A percentile compares a stretch with the other conserved stretches of the same genome.
These are phyloP conservation scores for Sialis lutaria DNA, from an alignment of 2,888 invertebrate genomes.

Conservation along the genomic window DNA sequence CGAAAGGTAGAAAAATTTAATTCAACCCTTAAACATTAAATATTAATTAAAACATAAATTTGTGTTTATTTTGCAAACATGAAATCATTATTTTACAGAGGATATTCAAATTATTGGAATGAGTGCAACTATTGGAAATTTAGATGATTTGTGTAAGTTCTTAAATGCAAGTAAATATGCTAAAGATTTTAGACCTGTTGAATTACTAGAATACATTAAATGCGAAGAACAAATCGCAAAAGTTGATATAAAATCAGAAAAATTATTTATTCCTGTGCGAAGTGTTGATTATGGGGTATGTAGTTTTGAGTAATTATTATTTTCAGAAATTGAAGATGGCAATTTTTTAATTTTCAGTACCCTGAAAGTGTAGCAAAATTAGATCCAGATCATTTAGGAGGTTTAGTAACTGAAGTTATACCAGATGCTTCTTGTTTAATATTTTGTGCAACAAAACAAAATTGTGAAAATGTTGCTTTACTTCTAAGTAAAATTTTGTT, in stretches of 20 bases:
- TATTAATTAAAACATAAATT: constrained; percentile 4
- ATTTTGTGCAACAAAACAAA: constrained; percentile 85
- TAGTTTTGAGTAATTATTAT: background rate
- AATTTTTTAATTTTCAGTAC: constrained; percentile 31
- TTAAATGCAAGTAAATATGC: constrained; percentile 66
- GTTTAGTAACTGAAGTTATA: constrained; percentile 63
- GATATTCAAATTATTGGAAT: constrained; percentile 81
- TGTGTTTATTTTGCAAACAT: constrained; percentile 5
- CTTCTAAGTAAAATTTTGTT: constrained; percentile 28
- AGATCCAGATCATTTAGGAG: constrained; percentile 70
- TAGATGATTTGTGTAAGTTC: constrained; percentile 63
- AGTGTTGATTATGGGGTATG: constrained; percentile 29
- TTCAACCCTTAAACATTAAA: constrained; percentile 1
- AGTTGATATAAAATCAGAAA: constrained; percentile 33
- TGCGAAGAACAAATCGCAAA: constrained; percentile 37
- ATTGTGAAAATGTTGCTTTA: constrained; percentile 78
- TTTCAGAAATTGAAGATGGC: constrained; percentile 3
- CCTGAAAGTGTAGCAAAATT: constrained; percentile 33
- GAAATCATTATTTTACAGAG: constrained; percentile 22
- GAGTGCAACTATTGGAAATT: constrained; percentile 93
- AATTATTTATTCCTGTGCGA: constrained; percentile 31
- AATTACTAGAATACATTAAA: constrained; percentile 69
- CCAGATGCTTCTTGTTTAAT: constrained; percentile 68
- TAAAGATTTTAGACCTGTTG: constrained; percentile 77
- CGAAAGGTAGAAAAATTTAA: constrained; percentile 35